phyloP scores from a whole-genome alignment of 2,113 vertebrate species.

The Larimichthys crocea region DNA sequence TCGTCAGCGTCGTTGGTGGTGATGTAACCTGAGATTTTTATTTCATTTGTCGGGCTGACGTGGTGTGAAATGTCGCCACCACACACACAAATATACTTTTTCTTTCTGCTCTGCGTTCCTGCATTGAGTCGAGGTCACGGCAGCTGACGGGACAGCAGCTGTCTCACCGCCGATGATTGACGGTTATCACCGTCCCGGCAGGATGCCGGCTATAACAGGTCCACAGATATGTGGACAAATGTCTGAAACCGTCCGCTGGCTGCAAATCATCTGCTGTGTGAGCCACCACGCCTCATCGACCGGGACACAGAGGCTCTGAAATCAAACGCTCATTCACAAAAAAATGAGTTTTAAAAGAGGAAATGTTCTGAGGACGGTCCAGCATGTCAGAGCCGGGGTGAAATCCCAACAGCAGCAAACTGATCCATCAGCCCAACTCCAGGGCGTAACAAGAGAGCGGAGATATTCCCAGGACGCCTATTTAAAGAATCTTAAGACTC shows the following conservation, averaged over 20 bases:
- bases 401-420: conserved; percentile 35
- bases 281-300: background rate
- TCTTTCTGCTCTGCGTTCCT: background rate
- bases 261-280: background rate
- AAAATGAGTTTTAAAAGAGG: background rate
- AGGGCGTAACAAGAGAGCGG: conserved; percentile 29
- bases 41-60: background rate
- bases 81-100: background rate
- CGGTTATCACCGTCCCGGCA: conserved; percentile 17
- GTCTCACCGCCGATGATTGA: conserved; percentile 40
- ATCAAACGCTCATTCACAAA: background rate
- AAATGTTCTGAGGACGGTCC: background rate
- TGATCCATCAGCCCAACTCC: background rate
- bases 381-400: background rate
- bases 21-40: too few relatives aligned
- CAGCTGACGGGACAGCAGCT: conserved; percentile 49
- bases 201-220: background rate
- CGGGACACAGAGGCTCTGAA: background rate
- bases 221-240: background rate
- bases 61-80: background rate
- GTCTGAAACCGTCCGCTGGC: background rate
- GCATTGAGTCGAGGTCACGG: background rate
- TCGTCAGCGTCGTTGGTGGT: too few relatives aligned
- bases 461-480: conserved; percentile 33
- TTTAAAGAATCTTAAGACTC: conserved; percentile 55